Conservation (phyloP, 2,113 vertebrate genomes). For the Charina bottae region DNA sequence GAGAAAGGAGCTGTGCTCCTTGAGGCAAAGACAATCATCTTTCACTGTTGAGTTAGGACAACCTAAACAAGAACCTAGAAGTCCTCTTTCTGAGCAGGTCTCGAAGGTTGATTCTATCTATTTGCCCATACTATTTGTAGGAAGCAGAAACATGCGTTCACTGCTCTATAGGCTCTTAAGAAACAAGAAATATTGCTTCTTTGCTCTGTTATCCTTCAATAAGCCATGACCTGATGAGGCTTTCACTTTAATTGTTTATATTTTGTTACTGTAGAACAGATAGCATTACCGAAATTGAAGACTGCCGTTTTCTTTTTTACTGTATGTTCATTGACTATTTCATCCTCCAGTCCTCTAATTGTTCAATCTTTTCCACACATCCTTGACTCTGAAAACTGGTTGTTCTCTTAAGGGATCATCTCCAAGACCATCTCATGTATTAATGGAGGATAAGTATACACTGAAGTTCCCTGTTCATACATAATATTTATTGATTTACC, state of each 20-base stretch:
- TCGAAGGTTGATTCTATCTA: not conserved
- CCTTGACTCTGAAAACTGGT: not conserved
- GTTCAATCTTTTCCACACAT: not conserved
- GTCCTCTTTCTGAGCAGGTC: not conserved
- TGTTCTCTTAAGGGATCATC: not conserved
- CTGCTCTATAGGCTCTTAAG: slow-evolving; percentile 3
- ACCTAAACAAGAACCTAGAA: not conserved
- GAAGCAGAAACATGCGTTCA: not conserved
- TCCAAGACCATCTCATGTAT: not conserved
- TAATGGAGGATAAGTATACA: not conserved
- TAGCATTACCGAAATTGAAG: not conserved
- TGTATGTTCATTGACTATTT: not conserved
- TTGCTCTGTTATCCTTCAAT: not conserved
- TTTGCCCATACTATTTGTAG: not conserved
- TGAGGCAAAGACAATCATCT: slow-evolving; percentile 1
- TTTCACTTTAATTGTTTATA: not conserved
- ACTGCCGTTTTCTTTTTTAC: not conserved
- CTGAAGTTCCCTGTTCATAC: not conserved
- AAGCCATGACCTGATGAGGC: not conserved
- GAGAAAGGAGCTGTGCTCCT: slow-evolving; percentile 7
- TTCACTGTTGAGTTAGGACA: not conserved
- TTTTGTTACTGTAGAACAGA: not conserved
- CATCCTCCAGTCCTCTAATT: not conserved
- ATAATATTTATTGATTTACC: not conserved
- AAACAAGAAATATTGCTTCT: not conserved